These are phyloP conservation scores for Asteroscopus sphinx DNA, from an alignment of 2,888 invertebrate genomes.

Conservation along the genomic window DNA sequence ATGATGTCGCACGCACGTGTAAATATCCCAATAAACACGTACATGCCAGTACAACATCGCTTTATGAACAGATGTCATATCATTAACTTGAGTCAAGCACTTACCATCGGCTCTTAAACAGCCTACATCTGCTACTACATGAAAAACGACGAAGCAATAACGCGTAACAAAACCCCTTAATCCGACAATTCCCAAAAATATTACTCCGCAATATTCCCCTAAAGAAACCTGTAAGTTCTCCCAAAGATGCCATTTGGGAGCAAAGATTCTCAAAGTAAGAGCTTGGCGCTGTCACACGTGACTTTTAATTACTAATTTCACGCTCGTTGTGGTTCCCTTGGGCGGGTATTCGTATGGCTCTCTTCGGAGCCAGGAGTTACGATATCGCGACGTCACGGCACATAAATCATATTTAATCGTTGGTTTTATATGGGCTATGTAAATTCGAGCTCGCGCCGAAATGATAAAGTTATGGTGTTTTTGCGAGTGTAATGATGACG, in stretches of 20 bases:
- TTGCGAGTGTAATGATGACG: conserved; percentile 52
- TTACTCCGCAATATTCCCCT: conserved; percentile 34
- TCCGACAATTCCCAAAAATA: conserved; percentile 39
- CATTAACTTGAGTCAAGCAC: conserved; percentile 15
- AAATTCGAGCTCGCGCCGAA: conserved; percentile 60
- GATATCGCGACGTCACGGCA: conserved; percentile 76
- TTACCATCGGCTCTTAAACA: conserved; percentile 26
- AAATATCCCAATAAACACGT: conserved; percentile 29
- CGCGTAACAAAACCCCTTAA: conserved; percentile 16
- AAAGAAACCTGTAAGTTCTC: conserved; percentile 41
- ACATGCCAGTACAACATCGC: conserved; percentile 7
- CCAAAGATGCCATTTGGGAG: conserved; percentile 53
- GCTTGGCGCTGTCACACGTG: conserved; percentile 71
- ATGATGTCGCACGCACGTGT: not conserved
- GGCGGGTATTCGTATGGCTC: conserved; percentile 70
- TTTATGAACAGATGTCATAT: conserved; percentile 25
- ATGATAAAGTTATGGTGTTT: conserved; percentile 54
- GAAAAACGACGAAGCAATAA: conserved; percentile 15
- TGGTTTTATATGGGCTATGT: conserved; percentile 70
- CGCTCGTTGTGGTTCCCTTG: conserved; percentile 80
- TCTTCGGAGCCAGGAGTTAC: conserved; percentile 60
- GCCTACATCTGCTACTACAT: conserved; percentile 4
- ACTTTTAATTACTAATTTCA: conserved; percentile 87
- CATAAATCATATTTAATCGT: conserved; percentile 84
- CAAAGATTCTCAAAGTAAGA: conserved; percentile 65